Evolutionary conservation across 1,140 invertebrate genomes (phyloP), one percentile per base, ranked within the genome.

Genomic region (Diploscapter pachys): DNA sequence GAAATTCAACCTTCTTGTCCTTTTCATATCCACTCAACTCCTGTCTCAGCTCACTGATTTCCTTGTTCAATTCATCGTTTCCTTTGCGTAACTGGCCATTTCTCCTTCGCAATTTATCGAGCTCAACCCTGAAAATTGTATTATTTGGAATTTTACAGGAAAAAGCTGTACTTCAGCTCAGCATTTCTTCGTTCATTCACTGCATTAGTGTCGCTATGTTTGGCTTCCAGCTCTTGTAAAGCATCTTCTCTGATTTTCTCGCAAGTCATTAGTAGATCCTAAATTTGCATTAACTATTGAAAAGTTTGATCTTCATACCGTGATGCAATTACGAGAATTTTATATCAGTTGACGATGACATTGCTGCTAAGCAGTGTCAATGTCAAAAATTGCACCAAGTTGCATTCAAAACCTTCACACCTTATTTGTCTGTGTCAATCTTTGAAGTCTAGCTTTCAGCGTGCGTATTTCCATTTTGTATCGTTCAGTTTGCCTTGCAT

Each of bases 221-320:
- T 68, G 11, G 66, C 6, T 9, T 52, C 6, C 51, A 68, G 6
- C 48, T 68, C 52, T 52, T 5, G 53, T 6, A 68, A 55, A 5
- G 73, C 73, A 57, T 74, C 73, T 49, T 74, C 73, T 53, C 70
- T 74, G 11, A 74, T 74, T 9, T 69, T n/a, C 53, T 74, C 73
- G 51, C 73, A 74, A 56, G 73, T 65, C 3, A 56, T 48, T 4
- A 74, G 11, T 3, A 74, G 49, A 31, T 68, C 66, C 52, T 65
- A 65, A 65, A 65, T 50, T 13, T 8, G 13, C 6, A 31, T 31
- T 8, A 65, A 31, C 31, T 31, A 31, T 31, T 31, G 31, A 31
- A 31, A 31, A 31, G 31, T 31, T 31, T 31, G 31, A 31, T 31
- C 31, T 31, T 31, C 31, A 31, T 31, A 31, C 31, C 31, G 31